Evolutionary conservation across 2,113 vertebrate genomes (phyloP), one percentile per base, ranked within the genome.

Genomic region (Ceyx melanurus): DNA sequence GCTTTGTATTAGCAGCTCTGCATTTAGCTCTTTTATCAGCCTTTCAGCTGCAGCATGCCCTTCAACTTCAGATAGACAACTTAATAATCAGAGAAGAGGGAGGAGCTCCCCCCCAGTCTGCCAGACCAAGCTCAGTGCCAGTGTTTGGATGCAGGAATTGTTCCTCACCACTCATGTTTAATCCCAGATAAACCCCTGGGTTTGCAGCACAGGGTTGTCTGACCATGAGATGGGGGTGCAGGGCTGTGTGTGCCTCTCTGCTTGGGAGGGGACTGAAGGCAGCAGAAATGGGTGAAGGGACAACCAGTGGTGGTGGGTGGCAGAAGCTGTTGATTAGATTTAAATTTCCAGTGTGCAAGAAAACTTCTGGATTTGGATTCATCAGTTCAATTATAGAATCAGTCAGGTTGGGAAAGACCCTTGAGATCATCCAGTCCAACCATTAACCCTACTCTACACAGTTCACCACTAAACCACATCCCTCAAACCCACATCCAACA

Each of bases 11-110:
- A 94, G 87, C 78, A 95, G 86, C 93, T 92, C 79, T 33, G 14
- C 62, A 21, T 90, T 94, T 86, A 54, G 77, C 50, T 85, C 93
- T 93, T 95, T 92, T 92, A 93, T 96, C 94, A 94, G 85, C 92
- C 74, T 88, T 95, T 96, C 88, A 81, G 62, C 75, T 91, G 85
- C 64, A 92, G 60, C 57, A 65, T 40, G 10, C 45, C 70, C 46
- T 86, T 91, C 82, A 75, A n/a, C 81, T 79, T 67, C 0, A 1
- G 73, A 64, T 9, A 90, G 82, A 88, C 76, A 82, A 84, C 79
- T 86, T 81, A 90, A 84, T 89, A 86, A 81, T 35, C n/a, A 74
- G 61, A 51, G 46, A 73, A 79, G 60, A 73, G 26, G 25, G 18
- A 45, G 60, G 60, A 29, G 50, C 3, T 6, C 8, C 1, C 53